These are phyloP conservation scores for Sycon ciliatum DNA, from an alignment of 37 sponge, comb jelly and placozoan species.

Conservation along the genomic window DNA sequence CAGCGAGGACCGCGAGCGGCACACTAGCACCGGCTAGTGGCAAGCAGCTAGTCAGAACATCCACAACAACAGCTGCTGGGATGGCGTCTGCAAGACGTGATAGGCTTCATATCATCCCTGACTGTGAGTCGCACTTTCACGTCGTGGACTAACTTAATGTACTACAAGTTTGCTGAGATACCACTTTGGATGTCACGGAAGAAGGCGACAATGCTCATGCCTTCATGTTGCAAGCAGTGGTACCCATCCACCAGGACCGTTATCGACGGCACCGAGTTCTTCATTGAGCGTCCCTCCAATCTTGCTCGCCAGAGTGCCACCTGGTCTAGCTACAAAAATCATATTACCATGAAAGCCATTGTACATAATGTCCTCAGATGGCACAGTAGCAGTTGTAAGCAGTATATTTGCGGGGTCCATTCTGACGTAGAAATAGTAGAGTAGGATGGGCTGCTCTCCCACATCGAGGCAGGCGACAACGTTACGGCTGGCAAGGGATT, in stretches of 20 bases:
- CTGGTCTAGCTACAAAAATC: too few species aligned
- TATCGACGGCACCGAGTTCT: constrained; percentile 18
- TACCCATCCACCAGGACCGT: constrained; percentile 17
- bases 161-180: constrained; percentile 1
- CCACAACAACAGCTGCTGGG: too few species aligned
- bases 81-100: too few species aligned
- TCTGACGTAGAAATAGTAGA: constrained; percentile 15
- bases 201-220: constrained; percentile 8
- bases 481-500: constrained; percentile 18
- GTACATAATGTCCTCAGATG: constrained; percentile 11
- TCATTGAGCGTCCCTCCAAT: not conserved
- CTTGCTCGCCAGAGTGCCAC: too few species aligned
- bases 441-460: not conserved
- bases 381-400: not conserved
- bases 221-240: too few species aligned
- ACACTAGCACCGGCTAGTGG: too few species aligned
- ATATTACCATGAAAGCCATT: constrained; percentile 15
- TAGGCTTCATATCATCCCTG: too few species aligned
- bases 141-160: constrained; percentile 21
- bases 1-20: too few species aligned
- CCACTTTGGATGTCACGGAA: not conserved
- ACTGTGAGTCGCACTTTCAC: not conserved
- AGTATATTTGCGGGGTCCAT: constrained; percentile 5
- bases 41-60: too few species aligned
- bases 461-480: constrained; percentile 2